These are phyloP conservation scores for Triplophysa yarkandensis DNA, from an alignment of 2,797 vertebrate species.

Conservation along the genomic window DNA sequence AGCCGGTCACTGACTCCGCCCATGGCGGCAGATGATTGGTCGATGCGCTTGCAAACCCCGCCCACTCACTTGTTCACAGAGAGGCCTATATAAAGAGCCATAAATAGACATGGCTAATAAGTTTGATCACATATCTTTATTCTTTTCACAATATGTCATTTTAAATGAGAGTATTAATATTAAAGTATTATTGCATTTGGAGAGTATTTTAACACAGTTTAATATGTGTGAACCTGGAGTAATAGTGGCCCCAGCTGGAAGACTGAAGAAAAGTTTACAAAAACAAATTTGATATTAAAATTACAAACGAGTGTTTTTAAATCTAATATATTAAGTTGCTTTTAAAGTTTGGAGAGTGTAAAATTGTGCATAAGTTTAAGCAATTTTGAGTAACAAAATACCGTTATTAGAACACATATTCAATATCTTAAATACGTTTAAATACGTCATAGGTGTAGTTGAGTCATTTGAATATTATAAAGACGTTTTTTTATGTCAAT, in stretches of 20 bases:
- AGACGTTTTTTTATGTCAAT: background rate
- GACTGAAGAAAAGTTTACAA: background rate
- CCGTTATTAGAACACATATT: too few species aligned
- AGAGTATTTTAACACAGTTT: background rate
- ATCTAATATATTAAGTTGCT: too few species aligned
- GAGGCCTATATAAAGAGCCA: background rate
- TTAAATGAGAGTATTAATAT: background rate
- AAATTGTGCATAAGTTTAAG: too few species aligned
- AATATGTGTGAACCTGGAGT: background rate
- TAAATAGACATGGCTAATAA: background rate
- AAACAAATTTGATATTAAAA: too few species aligned
- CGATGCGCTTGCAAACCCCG: conserved; percentile 5
- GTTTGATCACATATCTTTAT: background rate
- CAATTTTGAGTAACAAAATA: too few species aligned
- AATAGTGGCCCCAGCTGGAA: conserved; percentile 49
- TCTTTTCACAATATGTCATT: background rate
- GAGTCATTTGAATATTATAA: background rate
- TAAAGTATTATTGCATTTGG: background rate
- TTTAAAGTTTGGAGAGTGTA: too few species aligned
- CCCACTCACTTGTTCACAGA: conserved; percentile 25
- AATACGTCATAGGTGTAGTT: too few species aligned
- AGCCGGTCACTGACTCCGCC: conserved; percentile 41
- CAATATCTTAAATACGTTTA: too few species aligned
- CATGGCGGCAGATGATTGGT: conserved; percentile 8
- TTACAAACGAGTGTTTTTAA: too few species aligned